These are phyloP conservation scores for Ornithoptera alexandrae DNA, from an alignment of 2,888 invertebrate species.

Conservation along the genomic window DNA sequence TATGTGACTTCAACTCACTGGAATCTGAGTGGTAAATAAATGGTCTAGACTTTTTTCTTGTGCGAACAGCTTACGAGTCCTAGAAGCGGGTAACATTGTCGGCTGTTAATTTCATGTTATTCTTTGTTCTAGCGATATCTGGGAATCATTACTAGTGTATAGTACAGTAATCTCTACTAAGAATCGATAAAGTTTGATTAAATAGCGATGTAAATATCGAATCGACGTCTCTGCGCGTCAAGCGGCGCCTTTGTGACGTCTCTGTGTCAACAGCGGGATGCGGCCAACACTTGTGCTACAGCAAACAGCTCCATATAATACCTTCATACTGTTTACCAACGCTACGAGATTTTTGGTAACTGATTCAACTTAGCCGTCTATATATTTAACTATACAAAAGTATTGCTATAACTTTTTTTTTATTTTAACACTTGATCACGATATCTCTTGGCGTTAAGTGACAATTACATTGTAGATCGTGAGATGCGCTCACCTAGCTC, in stretches of 20 bases:
- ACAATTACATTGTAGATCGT: too few species aligned
- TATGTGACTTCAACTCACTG: too few species aligned
- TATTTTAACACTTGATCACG: too few species aligned
- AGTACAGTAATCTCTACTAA: neutral
- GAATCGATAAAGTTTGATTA: slow-evolving; percentile 2
- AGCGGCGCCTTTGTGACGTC: slow-evolving; percentile 48
- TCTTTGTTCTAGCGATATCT: too few species aligned
- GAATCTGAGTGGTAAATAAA: too few species aligned
- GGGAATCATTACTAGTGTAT: neutral
- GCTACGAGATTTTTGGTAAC: slow-evolving; percentile 32
- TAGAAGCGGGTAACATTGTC: too few species aligned
- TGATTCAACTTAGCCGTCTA: slow-evolving; percentile 15
- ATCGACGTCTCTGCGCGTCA: slow-evolving; percentile 18
- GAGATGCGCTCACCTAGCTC: too few species aligned
- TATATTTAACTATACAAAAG: neutral
- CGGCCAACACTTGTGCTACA: slow-evolving; percentile 42
- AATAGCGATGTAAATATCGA: slow-evolving; percentile 9
- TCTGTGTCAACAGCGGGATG: slow-evolving; percentile 43
- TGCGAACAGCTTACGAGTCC: too few species aligned
- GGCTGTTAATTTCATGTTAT: too few species aligned
- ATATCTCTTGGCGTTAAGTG: too few species aligned
- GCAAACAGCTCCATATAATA: slow-evolving; percentile 45
- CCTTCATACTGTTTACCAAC: slow-evolving; percentile 41
- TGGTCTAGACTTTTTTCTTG: too few species aligned
- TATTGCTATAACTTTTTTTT: neutral